Evolutionary conservation across 2,888 invertebrate genomes (phyloP), one percentile per base, ranked within the genome.

Genomic region (Cephus nigrinus): DNA sequence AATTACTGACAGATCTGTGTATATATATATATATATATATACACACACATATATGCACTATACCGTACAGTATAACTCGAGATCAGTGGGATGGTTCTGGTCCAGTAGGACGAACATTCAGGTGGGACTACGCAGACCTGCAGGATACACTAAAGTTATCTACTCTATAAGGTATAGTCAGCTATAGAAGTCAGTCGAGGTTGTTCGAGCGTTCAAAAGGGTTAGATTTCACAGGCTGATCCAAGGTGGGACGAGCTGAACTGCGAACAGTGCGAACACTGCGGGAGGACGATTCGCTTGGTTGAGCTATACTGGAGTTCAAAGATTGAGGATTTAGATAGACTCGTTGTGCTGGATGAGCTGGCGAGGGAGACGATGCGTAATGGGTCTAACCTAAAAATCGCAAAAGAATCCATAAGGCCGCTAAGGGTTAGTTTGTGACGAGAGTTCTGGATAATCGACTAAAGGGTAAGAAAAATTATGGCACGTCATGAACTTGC

Each of bases 81-180:
- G 90, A 90, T 85, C 85, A 88, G 88, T 86, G 87, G 83, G 88
- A 90, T 84, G 84, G 88, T 88, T 87, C 86, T 88, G 89, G 87
- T 89, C 87, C 88, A 88, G 84, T 86, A 83, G 83, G 81, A 82
- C 74, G 81, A 79, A 74, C 73, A 77, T 76, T 72, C 36, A 78
- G 76, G 75, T 76, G 80, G 79, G 77, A 75, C 36, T 77, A 78
- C 78, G 76, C 79, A 84, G 84, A 80, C 77, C 78, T 80, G 23
- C 23, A 23, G 40, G 40, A 55, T 55, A 55, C 23, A 55, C 40
- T 55, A 23, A 55, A 55, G 40, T 23, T 55, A 23, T 23, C 23
- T 23, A 23, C 5, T 55, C 23, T 55, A 23, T 55, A 9, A 55
- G 40, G 71, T 33, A 71, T 15, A 73, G 30, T 30, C 31, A 32